These are phyloP conservation scores for Electrona antarctica DNA, from an alignment of 2,113 vertebrate species.

Conservation along the genomic window DNA sequence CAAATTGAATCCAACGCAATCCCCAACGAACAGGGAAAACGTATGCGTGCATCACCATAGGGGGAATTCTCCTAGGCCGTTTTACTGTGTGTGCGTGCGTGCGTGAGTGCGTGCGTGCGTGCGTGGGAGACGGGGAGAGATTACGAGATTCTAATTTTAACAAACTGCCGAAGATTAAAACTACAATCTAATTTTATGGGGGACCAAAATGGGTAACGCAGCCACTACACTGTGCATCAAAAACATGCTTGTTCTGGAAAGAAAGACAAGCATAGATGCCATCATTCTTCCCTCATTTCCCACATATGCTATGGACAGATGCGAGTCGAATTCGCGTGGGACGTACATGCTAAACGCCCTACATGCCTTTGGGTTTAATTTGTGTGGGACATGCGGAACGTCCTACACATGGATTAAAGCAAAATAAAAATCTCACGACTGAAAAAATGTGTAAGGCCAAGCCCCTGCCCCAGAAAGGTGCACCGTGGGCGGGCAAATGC, in stretches of 20 bases:
- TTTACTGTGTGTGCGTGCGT: background rate
- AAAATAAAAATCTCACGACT: no score
- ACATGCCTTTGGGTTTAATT: no score
- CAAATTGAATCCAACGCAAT: constrained; percentile 33
- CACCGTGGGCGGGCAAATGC: no score
- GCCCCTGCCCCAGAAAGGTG: no score
- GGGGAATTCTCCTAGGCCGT: background rate
- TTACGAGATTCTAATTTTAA: background rate
- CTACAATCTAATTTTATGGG: background rate
- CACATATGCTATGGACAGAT: constrained; percentile 20
- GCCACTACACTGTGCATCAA: background rate
- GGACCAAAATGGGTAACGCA: background rate
- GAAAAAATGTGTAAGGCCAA: no score
- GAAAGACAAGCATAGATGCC: background rate
- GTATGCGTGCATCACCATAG: no score
- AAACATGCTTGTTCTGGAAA: background rate
- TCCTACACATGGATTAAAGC: no score
- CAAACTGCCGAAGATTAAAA: background rate
- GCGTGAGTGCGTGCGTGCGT: background rate
- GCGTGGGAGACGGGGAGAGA: background rate
- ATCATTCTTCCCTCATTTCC: constrained; percentile 6
- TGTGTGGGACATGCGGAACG: no score
- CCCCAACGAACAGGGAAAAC: background rate
- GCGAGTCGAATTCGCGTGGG: background rate
- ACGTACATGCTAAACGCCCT: no score